Percentiles rank a stretch among this genome's conserved stretches.
phyloP scores from a whole-genome alignment of 1,140 invertebrate species.

The Papilio polytes region DNA sequence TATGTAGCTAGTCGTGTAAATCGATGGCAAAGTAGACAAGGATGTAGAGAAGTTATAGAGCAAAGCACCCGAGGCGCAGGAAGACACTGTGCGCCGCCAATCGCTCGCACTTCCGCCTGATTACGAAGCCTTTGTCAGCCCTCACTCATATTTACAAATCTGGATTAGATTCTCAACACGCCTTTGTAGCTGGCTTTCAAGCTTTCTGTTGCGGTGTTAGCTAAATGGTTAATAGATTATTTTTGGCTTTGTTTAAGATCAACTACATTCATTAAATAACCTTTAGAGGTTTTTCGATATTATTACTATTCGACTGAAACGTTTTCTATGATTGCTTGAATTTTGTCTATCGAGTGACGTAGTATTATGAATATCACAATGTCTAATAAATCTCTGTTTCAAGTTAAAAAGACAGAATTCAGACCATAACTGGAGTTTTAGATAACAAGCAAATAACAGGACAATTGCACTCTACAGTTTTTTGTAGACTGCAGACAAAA shows the following conservation, averaged over 20 bases:
- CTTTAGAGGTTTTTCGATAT: too few species aligned
- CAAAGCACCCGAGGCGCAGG: constrained; percentile 56
- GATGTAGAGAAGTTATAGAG: constrained; percentile 13
- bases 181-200: not conserved
- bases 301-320: too few species aligned
- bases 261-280: too few species aligned
- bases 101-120: constrained; percentile 67
- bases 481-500: not conserved
- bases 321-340: too few species aligned
- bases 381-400: not conserved
- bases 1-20: not conserved
- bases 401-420: not conserved
- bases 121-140: constrained; percentile 50
- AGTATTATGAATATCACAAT: not conserved
- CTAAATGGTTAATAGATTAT: not conserved
- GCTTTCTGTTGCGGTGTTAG: not conserved
- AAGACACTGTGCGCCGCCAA: constrained; percentile 62
- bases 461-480: constrained; percentile 17
- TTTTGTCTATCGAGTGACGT: not conserved
- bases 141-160: constrained; percentile 43
- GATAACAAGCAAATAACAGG: constrained; percentile 1
- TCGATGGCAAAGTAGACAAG: constrained; percentile 18
- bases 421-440: not conserved
- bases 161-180: constrained; percentile 23
- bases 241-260: not conserved